Evolutionary conservation across 2,113 vertebrate species (phyloP).

Genomic region (Dicaeum eximium): DNA sequence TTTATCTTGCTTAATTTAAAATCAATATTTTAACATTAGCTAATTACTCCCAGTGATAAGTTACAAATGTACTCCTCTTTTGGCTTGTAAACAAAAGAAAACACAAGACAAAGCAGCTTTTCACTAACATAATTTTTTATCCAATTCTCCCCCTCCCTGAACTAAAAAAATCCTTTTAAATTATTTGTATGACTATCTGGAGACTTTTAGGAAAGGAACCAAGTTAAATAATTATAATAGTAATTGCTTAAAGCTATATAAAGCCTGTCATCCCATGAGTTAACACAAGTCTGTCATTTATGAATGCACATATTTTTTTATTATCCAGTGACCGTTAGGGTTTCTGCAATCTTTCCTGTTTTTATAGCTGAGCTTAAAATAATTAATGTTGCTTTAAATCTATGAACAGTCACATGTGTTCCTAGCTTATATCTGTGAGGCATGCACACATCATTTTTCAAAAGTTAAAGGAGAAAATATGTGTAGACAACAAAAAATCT

Average conservation of each 20-base stretch:
- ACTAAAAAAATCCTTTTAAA: background rate
- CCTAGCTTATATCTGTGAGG: background rate
- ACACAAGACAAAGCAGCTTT: background rate
- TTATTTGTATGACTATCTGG: background rate
- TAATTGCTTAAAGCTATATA: background rate
- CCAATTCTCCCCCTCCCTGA: accelerated
- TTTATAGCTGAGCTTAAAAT: background rate
- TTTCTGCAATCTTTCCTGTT: background rate
- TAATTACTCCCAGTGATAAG: conserved; percentile 54
- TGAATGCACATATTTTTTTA: background rate
- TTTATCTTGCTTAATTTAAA: conserved; percentile 65
- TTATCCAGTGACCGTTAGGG: background rate
- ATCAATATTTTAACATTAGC: conserved; percentile 62
- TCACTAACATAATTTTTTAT: background rate
- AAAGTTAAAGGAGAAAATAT: background rate
- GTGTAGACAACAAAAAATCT: background rate
- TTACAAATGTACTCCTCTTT: conserved; percentile 10
- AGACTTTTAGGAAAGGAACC: background rate
- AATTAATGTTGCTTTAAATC: background rate
- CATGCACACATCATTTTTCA: background rate
- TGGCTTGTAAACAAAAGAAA: conserved; percentile 3
- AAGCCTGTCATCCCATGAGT: background rate
- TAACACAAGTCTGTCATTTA: background rate
- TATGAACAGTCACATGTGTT: background rate
- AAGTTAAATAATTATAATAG: background rate